These are phyloP conservation scores for Phymastichus coffea DNA, from an alignment of 1,140 invertebrate species.

Conservation along the genomic window DNA sequence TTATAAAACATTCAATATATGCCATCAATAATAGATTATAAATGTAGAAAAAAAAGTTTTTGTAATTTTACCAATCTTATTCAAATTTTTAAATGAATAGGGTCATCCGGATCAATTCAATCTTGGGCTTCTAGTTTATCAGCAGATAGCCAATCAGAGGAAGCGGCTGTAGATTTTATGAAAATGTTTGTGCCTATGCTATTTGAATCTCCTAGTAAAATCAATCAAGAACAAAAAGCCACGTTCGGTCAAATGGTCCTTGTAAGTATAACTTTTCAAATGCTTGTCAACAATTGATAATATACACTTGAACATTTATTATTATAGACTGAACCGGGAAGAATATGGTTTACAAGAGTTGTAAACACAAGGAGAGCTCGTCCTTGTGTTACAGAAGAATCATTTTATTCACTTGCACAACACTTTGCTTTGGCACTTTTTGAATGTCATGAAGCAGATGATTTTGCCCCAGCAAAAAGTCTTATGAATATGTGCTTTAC, in stretches of 20 bases:
- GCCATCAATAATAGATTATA: too few relatives aligned
- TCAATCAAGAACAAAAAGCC: constrained; percentile 67
- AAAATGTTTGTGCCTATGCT: constrained; percentile 69
- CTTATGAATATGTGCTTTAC: constrained; percentile 85
- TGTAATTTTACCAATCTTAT: too few relatives aligned
- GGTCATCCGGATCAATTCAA: constrained; percentile 69
- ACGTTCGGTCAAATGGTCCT: constrained; percentile 66
- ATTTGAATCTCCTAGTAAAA: constrained; percentile 60
- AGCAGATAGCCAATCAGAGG: constrained; percentile 69
- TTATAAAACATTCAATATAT: too few relatives aligned
- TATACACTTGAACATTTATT: constrained; percentile 22
- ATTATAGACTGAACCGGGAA: constrained; percentile 60
- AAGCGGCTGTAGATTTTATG: constrained; percentile 71
- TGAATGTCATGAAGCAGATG: constrained; percentile 76
- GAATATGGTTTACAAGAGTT: constrained; percentile 71
- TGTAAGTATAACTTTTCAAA: constrained; percentile 41
- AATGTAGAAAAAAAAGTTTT: too few relatives aligned
- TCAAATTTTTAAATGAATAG: constrained; percentile 40
- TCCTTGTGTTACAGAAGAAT: constrained; percentile 66
- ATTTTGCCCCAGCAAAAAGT: constrained; percentile 74
- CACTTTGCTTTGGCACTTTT: constrained; percentile 77
- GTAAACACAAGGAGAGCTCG: constrained; percentile 73
- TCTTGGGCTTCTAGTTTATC: constrained; percentile 75
- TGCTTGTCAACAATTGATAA: not conserved
- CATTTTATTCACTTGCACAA: constrained; percentile 77